Conservation (phyloP, 2,888 invertebrate genomes). For the Megastigmus dorsalis region DNA sequence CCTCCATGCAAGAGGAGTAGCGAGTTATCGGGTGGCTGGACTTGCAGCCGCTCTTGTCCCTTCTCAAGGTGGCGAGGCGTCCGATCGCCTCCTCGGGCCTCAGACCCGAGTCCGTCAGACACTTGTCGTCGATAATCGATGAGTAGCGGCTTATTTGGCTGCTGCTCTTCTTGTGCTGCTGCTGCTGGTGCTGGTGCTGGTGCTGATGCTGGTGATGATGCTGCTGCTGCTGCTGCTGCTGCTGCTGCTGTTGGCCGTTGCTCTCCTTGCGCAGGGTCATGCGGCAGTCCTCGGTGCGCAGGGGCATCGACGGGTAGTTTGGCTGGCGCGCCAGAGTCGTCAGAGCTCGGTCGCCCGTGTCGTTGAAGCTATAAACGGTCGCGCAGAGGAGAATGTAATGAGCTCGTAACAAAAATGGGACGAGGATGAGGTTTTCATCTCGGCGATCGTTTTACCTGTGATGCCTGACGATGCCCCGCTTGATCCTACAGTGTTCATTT, state of each 20-base stretch:
- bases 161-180: slow-evolving; percentile 56
- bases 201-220: background rate
- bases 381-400: background rate
- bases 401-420: slow-evolving; percentile 11
- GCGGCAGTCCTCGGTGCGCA: slow-evolving; percentile 70
- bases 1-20: slow-evolving; percentile 35
- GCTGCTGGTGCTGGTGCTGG: too few species aligned
- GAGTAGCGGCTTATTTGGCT: slow-evolving; percentile 66
- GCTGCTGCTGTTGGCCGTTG: slow-evolving; percentile 1
- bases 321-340: slow-evolving; percentile 72
- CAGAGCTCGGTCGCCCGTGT: slow-evolving; percentile 71
- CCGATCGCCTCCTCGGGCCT: slow-evolving; percentile 19
- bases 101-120: slow-evolving; percentile 50
- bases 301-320: slow-evolving; percentile 72
- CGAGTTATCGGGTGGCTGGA: slow-evolving; percentile 18
- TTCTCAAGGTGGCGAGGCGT: slow-evolving; percentile 29
- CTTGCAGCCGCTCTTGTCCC: slow-evolving; percentile 43
- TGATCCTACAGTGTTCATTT: slow-evolving; percentile 71
- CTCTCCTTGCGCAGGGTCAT: slow-evolving; percentile 68
- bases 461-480: slow-evolving; percentile 72
- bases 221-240: slow-evolving; percentile 6
- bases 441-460: too few species aligned
- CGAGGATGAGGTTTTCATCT: too few species aligned
- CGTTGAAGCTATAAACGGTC: slow-evolving; percentile 67
- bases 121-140: slow-evolving; percentile 67